These are phyloP conservation scores for Xenus cinereus DNA, from an alignment of 2,113 vertebrate genomes.

Conservation along the genomic window DNA sequence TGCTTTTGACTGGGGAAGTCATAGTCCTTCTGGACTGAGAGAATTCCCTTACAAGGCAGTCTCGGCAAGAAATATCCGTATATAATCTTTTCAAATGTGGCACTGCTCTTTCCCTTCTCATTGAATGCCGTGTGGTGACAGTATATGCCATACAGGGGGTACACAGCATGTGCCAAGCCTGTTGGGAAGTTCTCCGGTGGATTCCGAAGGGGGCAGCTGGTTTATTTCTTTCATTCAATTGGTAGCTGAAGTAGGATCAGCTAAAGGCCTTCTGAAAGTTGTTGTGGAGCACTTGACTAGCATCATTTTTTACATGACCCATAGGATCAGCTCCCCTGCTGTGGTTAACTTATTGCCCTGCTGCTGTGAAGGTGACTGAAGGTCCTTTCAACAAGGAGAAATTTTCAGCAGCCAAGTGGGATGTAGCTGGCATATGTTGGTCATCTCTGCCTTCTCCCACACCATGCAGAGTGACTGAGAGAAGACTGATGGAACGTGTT, in stretches of 20 bases:
- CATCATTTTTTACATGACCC: background rate
- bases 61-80: background rate
- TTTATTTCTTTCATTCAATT: background rate
- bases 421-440: background rate
- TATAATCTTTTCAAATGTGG: background rate
- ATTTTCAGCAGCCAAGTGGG: background rate
- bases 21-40: background rate
- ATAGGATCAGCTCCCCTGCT: background rate
- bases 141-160: rapidly evolving
- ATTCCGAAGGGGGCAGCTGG: background rate
- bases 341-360: background rate
- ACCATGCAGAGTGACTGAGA: background rate
- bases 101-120: background rate
- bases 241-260: background rate
- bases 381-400: background rate
- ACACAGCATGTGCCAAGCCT: background rate
- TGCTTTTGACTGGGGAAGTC: background rate
- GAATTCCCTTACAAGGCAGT: background rate
- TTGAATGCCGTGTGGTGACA: too few relatives aligned
- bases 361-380: background rate
- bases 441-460: background rate
- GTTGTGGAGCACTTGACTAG: background rate
- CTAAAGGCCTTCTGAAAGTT: background rate
- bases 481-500: background rate
- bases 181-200: background rate